phyloP scores from a whole-genome alignment of 2,797 vertebrate species.

The Enoplosus armatus region DNA sequence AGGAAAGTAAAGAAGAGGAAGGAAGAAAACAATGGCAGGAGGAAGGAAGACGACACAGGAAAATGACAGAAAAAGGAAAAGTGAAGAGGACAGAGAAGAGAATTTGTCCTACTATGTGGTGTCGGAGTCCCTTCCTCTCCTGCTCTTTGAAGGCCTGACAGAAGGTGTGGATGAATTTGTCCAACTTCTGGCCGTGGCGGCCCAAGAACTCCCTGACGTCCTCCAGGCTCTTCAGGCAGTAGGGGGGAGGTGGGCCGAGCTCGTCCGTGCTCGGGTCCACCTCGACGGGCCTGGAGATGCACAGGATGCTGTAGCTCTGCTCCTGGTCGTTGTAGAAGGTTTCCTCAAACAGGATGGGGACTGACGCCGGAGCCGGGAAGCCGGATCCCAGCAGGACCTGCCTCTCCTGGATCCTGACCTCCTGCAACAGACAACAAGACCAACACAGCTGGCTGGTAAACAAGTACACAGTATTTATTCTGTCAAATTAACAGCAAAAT shows the following conservation, averaged over 20 bases:
- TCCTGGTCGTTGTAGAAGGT: conserved; percentile 98
- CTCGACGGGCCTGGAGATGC: conserved; percentile 88
- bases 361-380: conserved; percentile 81
- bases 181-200: conserved; percentile 90
- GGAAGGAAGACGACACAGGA: background rate
- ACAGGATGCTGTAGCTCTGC: conserved; percentile 96
- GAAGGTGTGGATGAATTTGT: conserved; percentile 90
- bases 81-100: too few relatives aligned
- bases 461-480: background rate
- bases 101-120: conserved; percentile 90
- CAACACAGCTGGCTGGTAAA: background rate
- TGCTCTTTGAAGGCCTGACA: conserved; percentile 90
- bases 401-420: conserved; percentile 91
- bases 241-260: conserved; percentile 75
- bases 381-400: conserved; percentile 89
- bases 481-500: too few relatives aligned
- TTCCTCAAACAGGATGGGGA: conserved; percentile 96
- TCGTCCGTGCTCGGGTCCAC: conserved; percentile 75
- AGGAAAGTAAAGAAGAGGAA: background rate
- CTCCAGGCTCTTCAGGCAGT: conserved; percentile 91
- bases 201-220: conserved; percentile 94
- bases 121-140: conserved; percentile 92
- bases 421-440: conserved; percentile 75
- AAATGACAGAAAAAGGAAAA: background rate
- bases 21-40: too few relatives aligned